Percentiles rank a stretch among this genome's conserved stretches.
phyloP scores from a whole-genome alignment of 1,140 invertebrate genomes.

The Cotesia glomerata region DNA sequence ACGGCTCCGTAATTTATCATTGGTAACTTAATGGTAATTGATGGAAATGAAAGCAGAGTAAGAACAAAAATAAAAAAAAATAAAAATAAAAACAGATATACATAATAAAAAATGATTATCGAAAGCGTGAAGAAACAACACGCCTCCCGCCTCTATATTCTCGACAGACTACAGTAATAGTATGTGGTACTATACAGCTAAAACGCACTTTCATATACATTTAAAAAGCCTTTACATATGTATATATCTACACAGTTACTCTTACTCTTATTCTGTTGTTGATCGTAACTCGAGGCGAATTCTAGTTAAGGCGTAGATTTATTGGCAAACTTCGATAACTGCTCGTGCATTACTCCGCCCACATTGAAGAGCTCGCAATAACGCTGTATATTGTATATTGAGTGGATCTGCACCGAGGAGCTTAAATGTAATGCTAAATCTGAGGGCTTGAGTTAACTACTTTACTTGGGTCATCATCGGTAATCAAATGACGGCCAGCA shows the following conservation, averaged over 20 bases:
- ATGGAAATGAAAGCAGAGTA: background rate
- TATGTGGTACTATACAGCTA: background rate
- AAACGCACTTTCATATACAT: constrained; percentile 22
- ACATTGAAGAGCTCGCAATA: constrained; percentile 24
- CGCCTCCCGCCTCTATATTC: background rate
- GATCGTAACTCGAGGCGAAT: constrained; percentile 48
- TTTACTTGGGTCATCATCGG: too few species aligned
- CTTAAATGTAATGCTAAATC: too few species aligned
- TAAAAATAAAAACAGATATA: background rate
- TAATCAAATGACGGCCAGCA: too few species aligned
- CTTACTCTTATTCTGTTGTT: constrained; percentile 26
- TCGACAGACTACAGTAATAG: too few species aligned
- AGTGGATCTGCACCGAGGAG: too few species aligned
- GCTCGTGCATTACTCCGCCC: constrained; percentile 57
- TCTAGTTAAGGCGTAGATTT: constrained; percentile 60
- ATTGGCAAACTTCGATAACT: constrained; percentile 57
- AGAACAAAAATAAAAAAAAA: background rate
- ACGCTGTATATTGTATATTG: background rate
- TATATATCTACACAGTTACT: constrained; percentile 1
- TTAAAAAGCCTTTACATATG: background rate
- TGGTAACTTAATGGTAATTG: too few species aligned
- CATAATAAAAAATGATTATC: background rate
- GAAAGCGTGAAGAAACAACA: constrained; percentile 21
- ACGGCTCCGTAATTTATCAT: too few species aligned
- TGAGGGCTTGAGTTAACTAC: too few species aligned